Evolutionary conservation across 2,113 vertebrate species (phyloP).

Genomic region (Hiodon alosoides): DNA sequence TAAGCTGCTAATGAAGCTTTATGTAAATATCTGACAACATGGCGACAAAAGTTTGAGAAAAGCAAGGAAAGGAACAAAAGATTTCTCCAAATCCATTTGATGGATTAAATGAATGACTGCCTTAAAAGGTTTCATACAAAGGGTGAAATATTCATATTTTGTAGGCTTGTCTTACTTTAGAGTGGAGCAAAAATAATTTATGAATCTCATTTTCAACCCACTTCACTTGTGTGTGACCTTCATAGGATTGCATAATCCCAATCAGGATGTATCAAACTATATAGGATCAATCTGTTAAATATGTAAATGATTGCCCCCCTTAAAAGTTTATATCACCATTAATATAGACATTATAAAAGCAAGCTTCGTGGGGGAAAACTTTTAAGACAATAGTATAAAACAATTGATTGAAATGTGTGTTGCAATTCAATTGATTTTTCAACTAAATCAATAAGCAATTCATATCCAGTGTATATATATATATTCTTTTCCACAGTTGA

Average conservation of each 20-base stretch:
- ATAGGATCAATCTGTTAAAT: slow-evolving; percentile 39
- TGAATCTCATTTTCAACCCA: slow-evolving; percentile 51
- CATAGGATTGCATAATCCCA: slow-evolving; percentile 26
- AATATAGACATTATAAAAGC: neutral
- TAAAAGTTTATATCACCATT: neutral
- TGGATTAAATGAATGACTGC: slow-evolving; percentile 43
- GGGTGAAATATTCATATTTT: slow-evolving; percentile 58
- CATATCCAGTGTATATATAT: no score
- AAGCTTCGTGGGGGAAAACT: neutral
- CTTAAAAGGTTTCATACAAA: slow-evolving; percentile 51
- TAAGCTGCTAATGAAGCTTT: slow-evolving; percentile 22
- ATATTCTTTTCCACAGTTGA: no score
- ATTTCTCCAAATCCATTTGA: slow-evolving; percentile 35
- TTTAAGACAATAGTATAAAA: neutral
- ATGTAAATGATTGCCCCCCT: neutral
- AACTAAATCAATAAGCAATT: no score
- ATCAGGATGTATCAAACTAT: slow-evolving; percentile 34
- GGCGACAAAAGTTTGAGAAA: slow-evolving; percentile 20
- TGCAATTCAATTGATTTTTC: no score
- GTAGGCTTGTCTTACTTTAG: slow-evolving; percentile 42
- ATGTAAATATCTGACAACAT: slow-evolving; percentile 30
- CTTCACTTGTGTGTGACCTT: slow-evolving; percentile 39
- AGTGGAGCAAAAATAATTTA: slow-evolving; percentile 50
- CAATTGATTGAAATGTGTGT: no score
- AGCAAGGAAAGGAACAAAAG: slow-evolving; percentile 30